phyloP scores from a whole-genome alignment of 2,113 vertebrate genomes.

The Ictalurus punctatus region DNA sequence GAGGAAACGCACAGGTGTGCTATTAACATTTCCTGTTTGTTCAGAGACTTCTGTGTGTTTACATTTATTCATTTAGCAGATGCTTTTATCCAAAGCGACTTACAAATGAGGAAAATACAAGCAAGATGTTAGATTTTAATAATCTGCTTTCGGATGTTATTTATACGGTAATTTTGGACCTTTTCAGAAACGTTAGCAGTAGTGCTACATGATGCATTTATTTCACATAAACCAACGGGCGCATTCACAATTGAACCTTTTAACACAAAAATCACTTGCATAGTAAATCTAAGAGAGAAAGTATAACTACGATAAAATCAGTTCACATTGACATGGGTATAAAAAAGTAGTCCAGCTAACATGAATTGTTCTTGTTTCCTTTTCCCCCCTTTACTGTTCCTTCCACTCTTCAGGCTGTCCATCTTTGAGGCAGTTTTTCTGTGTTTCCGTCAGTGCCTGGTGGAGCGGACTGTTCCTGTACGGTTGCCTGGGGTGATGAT shows the following conservation, averaged over 20 bases:
- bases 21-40: not conserved
- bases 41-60: too few species aligned
- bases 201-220: not conserved
- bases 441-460: slow-evolving; percentile 79
- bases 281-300: not conserved
- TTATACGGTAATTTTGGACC: too few species aligned
- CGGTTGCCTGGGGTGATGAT: slow-evolving; percentile 75
- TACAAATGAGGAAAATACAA: too few species aligned
- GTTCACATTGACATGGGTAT: not conserved
- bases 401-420: slow-evolving; percentile 71
- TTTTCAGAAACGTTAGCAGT: not conserved
- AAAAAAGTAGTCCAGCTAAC: not conserved
- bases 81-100: too few species aligned
- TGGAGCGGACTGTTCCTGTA: slow-evolving; percentile 81
- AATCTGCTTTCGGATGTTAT: not conserved
- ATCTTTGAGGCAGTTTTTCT: slow-evolving; percentile 80
- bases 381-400: not conserved
- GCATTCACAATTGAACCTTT: not conserved
- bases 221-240: not conserved
- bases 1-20: slow-evolving; percentile 70
- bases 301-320: not conserved
- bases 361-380: not conserved
- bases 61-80: too few species aligned
- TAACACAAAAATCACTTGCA: not conserved
- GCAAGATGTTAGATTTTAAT: too few species aligned